Conservation (phyloP, 2,888 invertebrate genomes). For the Rhorus exstirpatorius region DNA sequence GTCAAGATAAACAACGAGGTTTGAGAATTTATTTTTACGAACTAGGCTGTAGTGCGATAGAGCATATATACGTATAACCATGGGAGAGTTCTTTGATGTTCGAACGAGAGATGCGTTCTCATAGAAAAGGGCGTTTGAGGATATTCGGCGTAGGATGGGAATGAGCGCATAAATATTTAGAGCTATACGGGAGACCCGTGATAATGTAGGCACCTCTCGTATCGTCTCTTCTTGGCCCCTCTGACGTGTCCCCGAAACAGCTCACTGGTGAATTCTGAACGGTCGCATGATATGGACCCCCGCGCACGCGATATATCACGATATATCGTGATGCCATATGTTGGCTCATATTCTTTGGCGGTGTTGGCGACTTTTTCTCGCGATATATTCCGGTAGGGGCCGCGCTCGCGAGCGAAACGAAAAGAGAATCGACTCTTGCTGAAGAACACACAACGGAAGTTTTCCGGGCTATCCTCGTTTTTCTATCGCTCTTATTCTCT, state of each 20-base stretch:
- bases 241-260: no score
- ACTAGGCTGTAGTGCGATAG: conserved; percentile 77
- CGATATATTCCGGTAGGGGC: no score
- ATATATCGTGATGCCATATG: no score
- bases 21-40: conserved; percentile 84
- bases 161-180: conserved; percentile 85
- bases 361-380: no score
- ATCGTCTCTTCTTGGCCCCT: conserved; percentile 24
- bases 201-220: conserved; percentile 77
- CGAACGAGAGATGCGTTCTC: conserved; percentile 72
- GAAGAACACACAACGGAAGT: no score
- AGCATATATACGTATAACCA: conserved; percentile 46
- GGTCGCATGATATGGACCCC: no score
- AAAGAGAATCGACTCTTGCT: no score
- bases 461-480: background rate
- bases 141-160: conserved; percentile 76
- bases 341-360: no score
- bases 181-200: conserved; percentile 75
- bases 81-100: conserved; percentile 83
- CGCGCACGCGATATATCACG: no score
- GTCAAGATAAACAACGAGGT: conserved; percentile 56
- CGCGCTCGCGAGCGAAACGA: no score
- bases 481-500: background rate
- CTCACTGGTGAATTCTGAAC: conserved; percentile 47
- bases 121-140: conserved; percentile 37